Evolutionary conservation across 2,888 invertebrate genomes (phyloP).

Genomic region (Chymomyza amoena): DNA sequence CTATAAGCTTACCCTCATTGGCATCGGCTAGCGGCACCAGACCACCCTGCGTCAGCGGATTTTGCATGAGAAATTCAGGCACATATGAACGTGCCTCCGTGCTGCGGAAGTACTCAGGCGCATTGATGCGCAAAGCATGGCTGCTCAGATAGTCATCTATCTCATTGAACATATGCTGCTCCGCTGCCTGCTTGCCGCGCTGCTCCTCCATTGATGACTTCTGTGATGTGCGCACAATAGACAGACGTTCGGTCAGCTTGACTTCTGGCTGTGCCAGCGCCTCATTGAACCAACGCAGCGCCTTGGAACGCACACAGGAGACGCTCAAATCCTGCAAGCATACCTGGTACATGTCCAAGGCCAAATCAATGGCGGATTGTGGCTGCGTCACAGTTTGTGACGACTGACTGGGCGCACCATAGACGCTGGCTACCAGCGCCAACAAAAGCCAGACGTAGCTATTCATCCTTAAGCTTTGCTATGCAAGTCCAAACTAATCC

Average conservation of each 20-base stretch:
- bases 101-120: constrained; percentile 82
- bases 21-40: constrained; percentile 85
- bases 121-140: constrained; percentile 87
- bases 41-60: constrained; percentile 83
- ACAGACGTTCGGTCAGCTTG: constrained; percentile 87
- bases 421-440: constrained; percentile 52
- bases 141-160: constrained; percentile 87
- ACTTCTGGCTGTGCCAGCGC: constrained; percentile 85
- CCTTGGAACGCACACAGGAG: constrained; percentile 88
- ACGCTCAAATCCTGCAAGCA: constrained; percentile 85
- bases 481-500: constrained; percentile 3
- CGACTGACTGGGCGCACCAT: constrained; percentile 71
- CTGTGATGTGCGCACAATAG: constrained; percentile 83
- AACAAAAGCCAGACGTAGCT: constrained; percentile 56
- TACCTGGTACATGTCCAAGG: constrained; percentile 84
- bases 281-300: constrained; percentile 86
- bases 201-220: constrained; percentile 59
- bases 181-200: constrained; percentile 69
- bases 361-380: constrained; percentile 82
- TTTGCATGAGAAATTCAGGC: constrained; percentile 74
- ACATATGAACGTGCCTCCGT: constrained; percentile 76
- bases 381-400: constrained; percentile 80
- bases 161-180: constrained; percentile 83
- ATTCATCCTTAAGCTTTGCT: constrained; percentile 65
- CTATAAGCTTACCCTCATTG: constrained; percentile 68